A percentile compares a stretch with the other conserved stretches of the same genome.
Conservation (phyloP, 2,113 vertebrate genomes). For the Poeciliopsis occidentalis region DNA sequence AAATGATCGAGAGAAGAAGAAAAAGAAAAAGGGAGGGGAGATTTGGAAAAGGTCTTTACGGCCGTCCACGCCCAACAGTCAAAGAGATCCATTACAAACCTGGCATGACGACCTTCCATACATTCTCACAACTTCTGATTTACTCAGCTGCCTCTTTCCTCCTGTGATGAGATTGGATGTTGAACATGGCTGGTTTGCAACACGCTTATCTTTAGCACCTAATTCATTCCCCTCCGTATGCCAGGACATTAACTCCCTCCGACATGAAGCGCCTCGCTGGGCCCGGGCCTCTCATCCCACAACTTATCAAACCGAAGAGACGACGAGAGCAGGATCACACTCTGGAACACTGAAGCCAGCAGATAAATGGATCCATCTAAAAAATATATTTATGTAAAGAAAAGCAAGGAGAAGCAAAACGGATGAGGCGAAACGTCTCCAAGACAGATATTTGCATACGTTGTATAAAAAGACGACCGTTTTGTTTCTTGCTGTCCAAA, state of each 20-base stretch:
- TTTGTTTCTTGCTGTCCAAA: too few species aligned
- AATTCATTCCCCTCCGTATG: conserved; percentile 25
- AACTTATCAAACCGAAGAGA: conserved; percentile 27
- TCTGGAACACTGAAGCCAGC: conserved; percentile 17
- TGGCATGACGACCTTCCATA: conserved; percentile 25
- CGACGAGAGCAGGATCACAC: neutral
- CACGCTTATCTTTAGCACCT: conserved; percentile 23
- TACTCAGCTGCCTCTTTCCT: neutral
- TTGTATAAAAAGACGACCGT: too few species aligned
- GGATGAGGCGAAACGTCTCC: neutral
- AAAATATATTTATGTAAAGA: neutral
- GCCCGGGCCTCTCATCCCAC: conserved; percentile 12
- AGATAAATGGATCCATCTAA: conserved; percentile 5
- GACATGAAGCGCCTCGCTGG: conserved; percentile 37
- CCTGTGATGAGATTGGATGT: conserved; percentile 22
- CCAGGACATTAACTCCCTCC: conserved; percentile 48
- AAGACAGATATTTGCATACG: neutral
- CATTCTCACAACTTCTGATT: conserved; percentile 6
- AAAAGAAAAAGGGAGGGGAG: neutral
- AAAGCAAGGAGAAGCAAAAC: neutral
- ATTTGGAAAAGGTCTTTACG: conserved; percentile 34
- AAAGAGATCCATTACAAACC: conserved; percentile 31
- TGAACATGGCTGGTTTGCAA: conserved; percentile 36
- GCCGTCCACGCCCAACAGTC: conserved; percentile 16
- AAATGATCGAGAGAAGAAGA: conserved; percentile 3